Base-by-base conservation (phyloP, 2,113 vertebrate genomes). In the Oplegnathus fasciatus region DNA sequence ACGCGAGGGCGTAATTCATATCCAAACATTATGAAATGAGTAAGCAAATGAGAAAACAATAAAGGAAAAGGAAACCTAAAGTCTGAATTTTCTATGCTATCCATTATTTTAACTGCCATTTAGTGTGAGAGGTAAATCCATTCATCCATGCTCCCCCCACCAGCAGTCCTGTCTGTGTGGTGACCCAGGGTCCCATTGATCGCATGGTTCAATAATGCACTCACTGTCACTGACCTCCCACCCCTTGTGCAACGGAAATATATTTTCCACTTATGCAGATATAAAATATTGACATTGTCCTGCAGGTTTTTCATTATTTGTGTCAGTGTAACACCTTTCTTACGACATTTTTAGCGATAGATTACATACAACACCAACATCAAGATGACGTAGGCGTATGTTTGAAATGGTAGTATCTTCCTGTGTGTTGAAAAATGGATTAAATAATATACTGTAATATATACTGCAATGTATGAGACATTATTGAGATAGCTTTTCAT, bases 151-250 rank as follows among this genome's bases (percentile, higher is more conserved):
- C 55, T 24, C 14, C 2, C 44, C 32, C 67, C 8, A 17, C 61
- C 30, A 75, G 73, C 78, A 81, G 37, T 30, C 6, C 80, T 73
- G 83, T 80, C 82, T 88, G 83, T 37, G 65, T 73, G 17, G 61
- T 87, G 78, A 92, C 83, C 83, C 73, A 61, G 61, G 37, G 32
- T 37, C 66, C 34, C 73, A 94, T 93, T 57, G 89, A 94, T 92
- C 81, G 81, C 75, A 84, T 30, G 55, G 89, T 71, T 94, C 92
- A 86, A 90, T 94, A 91, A 84, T 48, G 61, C 82, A 88, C 61
- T 88, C 79, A n/a, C 65, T 82, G 80, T 75, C 52, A 60, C 50
- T 61, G 81, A 87, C 86, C 87, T 58, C 62, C 46, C 52, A 22
- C 30, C 52, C 68, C 32, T 48, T 34, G 17, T 66, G 68, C 74